Conservation (phyloP, 2,113 vertebrate species). For the Halcyon malimbica region DNA sequence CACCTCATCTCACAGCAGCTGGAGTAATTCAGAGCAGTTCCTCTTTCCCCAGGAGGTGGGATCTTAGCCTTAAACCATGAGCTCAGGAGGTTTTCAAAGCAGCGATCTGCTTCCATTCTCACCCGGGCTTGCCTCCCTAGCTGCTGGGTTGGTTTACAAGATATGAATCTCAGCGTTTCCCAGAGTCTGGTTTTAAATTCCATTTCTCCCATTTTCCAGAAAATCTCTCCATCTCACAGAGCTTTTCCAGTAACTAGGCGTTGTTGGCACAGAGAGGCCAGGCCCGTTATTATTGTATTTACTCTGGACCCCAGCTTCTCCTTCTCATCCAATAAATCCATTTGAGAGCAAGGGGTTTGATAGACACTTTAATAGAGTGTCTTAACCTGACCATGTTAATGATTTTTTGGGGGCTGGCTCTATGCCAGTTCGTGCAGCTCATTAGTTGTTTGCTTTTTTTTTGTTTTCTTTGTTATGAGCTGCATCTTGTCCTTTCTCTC, state of each 20-base stretch:
- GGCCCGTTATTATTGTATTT: slow-evolving; percentile 26
- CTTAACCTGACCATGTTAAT: slow-evolving; percentile 74
- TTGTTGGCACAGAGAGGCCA: slow-evolving; percentile 8
- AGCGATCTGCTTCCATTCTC: background rate
- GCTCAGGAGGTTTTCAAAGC: background rate
- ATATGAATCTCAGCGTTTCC: background rate
- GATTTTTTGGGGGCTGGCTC: slow-evolving; percentile 62
- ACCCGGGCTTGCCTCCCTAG: background rate
- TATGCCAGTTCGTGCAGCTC: slow-evolving; percentile 54
- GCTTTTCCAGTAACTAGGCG: slow-evolving; percentile 32
- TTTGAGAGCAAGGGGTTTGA: slow-evolving; percentile 71
- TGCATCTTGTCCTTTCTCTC: slow-evolving; percentile 18
- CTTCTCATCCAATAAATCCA: slow-evolving; percentile 75
- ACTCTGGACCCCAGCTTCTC: slow-evolving; percentile 41
- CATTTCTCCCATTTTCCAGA: background rate
- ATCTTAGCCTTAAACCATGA: background rate
- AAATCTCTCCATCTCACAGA: background rate
- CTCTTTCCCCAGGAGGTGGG: background rate
- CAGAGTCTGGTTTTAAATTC: background rate
- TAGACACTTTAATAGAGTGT: slow-evolving; percentile 71
- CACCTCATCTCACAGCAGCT: background rate
- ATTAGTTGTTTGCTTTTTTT: slow-evolving; percentile 12
- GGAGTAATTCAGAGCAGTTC: background rate
- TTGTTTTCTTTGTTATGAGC: background rate
- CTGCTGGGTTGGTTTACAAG: background rate